Evolutionary conservation across 1,140 invertebrate genomes (phyloP).

Genomic region (Lepidurus arcticus): DNA sequence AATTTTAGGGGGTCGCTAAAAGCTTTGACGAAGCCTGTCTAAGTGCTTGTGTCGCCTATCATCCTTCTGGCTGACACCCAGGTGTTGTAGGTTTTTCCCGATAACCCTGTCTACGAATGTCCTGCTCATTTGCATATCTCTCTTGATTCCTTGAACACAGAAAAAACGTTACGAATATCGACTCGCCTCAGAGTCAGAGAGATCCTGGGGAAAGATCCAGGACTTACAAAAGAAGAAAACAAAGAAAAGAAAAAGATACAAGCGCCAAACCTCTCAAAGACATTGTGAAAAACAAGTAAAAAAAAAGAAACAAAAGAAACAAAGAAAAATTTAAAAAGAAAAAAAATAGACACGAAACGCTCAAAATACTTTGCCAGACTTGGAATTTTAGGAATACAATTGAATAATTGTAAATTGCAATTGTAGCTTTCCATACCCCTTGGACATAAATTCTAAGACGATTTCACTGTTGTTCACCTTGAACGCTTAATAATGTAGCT

Average conservation of each 20-base stretch:
- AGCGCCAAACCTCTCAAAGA: background rate
- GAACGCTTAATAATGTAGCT: too few species aligned
- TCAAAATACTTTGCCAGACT: background rate
- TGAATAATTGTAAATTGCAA: too few species aligned
- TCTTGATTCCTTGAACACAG: background rate
- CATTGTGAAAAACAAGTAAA: background rate
- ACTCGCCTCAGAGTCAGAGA: background rate
- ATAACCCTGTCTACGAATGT: background rate
- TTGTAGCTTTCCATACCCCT: too few species aligned
- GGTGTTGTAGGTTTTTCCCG: conserved; percentile 14
- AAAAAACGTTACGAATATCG: conserved; percentile 11
- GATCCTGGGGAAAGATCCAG: background rate
- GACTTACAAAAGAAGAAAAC: conserved; percentile 15
- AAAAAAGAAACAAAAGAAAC: background rate
- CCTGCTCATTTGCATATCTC: conserved; percentile 2
- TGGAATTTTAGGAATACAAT: too few species aligned
- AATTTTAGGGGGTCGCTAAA: background rate
- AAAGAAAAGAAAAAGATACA: background rate
- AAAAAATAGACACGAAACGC: background rate
- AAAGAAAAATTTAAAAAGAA: background rate
- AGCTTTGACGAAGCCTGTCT: background rate
- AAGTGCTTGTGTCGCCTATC: conserved; percentile 8
- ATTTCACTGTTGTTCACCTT: too few species aligned
- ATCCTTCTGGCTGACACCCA: conserved; percentile 2
- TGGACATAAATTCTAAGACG: too few species aligned